Percentiles rank a stretch among this genome's conserved stretches.
Conservation (phyloP, 2,797 vertebrate genomes). For the Loris lydekkerianus region DNA sequence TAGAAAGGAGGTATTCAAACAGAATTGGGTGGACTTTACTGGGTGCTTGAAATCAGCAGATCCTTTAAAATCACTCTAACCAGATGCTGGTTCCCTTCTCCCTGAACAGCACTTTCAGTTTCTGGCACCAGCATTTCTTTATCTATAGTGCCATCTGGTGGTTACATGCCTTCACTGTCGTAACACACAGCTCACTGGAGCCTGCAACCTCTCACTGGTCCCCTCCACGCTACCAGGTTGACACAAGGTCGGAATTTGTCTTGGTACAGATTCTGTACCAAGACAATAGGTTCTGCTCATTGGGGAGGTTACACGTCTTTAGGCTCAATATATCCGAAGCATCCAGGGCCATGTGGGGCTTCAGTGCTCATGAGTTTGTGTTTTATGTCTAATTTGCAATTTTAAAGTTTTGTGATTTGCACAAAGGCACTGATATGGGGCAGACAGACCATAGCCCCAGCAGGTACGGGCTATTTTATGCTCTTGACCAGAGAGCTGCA, state of each 20-base stretch:
- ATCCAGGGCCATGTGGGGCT: not conserved
- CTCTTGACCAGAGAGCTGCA: not conserved
- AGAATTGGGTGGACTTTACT: not conserved
- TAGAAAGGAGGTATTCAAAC: not conserved
- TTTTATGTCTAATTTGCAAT: not conserved
- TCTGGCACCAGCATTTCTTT: not conserved
- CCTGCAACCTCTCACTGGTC: not conserved
- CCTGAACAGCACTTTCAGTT: rapidly evolving
- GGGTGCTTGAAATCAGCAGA: not conserved
- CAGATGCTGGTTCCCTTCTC: not conserved
- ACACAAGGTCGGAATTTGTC: not conserved
- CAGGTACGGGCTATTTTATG: no score
- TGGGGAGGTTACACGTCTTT: not conserved
- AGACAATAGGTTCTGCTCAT: not conserved
- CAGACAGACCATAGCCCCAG: not conserved
- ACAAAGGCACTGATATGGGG: not conserved
- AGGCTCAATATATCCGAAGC: not conserved
- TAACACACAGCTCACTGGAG: not conserved
- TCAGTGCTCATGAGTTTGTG: not conserved
- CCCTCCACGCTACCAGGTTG: not conserved
- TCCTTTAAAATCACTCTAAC: not conserved
- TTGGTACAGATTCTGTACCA: not conserved
- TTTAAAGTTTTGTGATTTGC: not conserved
- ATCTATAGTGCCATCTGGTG: constrained; percentile 50
- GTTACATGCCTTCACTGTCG: not conserved